phyloP scores from a whole-genome alignment of 2,888 invertebrate species.

The Ophraella communa region DNA sequence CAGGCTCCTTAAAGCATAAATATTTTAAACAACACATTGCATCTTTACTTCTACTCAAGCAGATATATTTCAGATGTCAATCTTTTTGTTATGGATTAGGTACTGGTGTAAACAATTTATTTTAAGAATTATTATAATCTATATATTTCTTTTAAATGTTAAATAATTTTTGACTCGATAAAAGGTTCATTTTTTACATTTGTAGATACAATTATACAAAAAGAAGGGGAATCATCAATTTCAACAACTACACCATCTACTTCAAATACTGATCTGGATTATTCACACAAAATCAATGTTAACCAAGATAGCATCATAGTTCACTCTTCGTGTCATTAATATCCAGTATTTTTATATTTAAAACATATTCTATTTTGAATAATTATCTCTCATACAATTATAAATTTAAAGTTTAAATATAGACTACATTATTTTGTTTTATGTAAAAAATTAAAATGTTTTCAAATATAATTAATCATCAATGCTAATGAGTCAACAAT shows the following conservation, averaged over 20 bases:
- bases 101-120: not conserved
- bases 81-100: too few relatives aligned
- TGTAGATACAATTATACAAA: slow-evolving; percentile 19
- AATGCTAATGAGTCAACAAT: too few relatives aligned
- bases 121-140: not conserved
- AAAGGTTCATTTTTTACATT: slow-evolving; percentile 7
- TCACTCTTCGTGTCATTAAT: slow-evolving; percentile 23
- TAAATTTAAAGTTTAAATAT: too few relatives aligned
- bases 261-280: slow-evolving; percentile 30
- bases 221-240: slow-evolving; percentile 52
- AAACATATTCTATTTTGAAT: too few relatives aligned
- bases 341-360: not conserved
- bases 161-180: not conserved
- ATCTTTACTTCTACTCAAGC: too few relatives aligned
- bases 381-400: too few relatives aligned
- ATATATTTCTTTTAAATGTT: not conserved
- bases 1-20: too few relatives aligned
- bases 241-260: slow-evolving; percentile 37
- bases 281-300: not conserved
- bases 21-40: too few relatives aligned
- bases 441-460: too few relatives aligned
- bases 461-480: too few relatives aligned
- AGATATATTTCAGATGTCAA: too few relatives aligned
- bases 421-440: too few relatives aligned
- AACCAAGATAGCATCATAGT: slow-evolving; percentile 8